Evolutionary conservation across 1,140 invertebrate genomes (phyloP).

Genomic region (Drosophila ficusphila): DNA sequence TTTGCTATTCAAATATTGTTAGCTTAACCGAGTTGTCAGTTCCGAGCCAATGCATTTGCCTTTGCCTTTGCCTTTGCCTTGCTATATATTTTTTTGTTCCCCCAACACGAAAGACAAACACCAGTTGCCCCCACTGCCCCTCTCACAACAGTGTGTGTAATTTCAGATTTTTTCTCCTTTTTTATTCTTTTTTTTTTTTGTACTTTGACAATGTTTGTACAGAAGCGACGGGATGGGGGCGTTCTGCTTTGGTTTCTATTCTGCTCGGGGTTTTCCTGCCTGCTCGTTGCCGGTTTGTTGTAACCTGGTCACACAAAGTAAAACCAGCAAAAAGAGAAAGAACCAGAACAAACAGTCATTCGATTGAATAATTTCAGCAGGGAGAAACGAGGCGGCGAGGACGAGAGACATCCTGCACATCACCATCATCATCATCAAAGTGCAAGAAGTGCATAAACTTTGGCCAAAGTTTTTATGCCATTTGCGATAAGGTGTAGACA

Average conservation of each 20-base stretch:
- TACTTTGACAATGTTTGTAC: slow-evolving; percentile 66
- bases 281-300: slow-evolving; percentile 46
- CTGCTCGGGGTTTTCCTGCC: slow-evolving; percentile 5
- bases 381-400: neutral
- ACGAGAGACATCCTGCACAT: slow-evolving; percentile 36
- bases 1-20: slow-evolving; percentile 75
- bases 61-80: slow-evolving; percentile 3
- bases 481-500: slow-evolving; percentile 41
- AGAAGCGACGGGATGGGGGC: slow-evolving; percentile 30
- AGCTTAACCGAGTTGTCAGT: slow-evolving; percentile 76
- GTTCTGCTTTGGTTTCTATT: slow-evolving; percentile 41
- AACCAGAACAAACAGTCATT: slow-evolving; percentile 70
- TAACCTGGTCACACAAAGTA: slow-evolving; percentile 66
- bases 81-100: slow-evolving; percentile 13
- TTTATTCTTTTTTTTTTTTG: slow-evolving; percentile 21
- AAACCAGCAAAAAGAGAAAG: slow-evolving; percentile 41
- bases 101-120: slow-evolving; percentile 64
- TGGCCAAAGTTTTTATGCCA: slow-evolving; percentile 48
- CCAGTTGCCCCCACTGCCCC: slow-evolving; percentile 14
- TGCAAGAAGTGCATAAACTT: slow-evolving; percentile 67
- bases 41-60: slow-evolving; percentile 70
- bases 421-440: slow-evolving; percentile 57
- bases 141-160: slow-evolving; percentile 53
- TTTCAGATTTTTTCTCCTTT: slow-evolving; percentile 44
- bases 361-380: slow-evolving; percentile 66